Base-by-base conservation (phyloP, 2,113 vertebrate species). In the Corvus hawaiiensis region DNA sequence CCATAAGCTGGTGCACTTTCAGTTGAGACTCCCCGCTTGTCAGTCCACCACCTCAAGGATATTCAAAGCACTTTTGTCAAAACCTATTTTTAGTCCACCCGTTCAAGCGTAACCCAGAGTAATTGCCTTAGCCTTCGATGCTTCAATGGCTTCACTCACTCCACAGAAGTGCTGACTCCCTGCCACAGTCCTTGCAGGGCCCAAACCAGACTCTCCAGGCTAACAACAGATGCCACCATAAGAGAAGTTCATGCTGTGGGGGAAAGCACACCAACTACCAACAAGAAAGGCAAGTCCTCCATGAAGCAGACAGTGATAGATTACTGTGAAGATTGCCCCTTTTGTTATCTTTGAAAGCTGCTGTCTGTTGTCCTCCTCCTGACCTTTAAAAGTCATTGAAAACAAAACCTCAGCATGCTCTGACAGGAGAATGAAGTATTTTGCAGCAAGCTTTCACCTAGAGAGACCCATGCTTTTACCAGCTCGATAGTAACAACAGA, bases 381-480 rank as follows among this genome's bases (percentile, higher is more conserved):
- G 81, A 94, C 78, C 86, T 95, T 94, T 89, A 89, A 77, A 93
- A 80, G 74, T 67, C 72, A 92, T 87, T 87, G 91, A 92, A 76
- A 91, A 75, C 43, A 78, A 94, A 88, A 90, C 43, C 61, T 52
- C 37, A 71, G 26, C 4, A 7, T 30, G 51, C 43, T 81, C 37
- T 76, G 68, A 61, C 46, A 90, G 66, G 28, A 82, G 49, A 66
- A 58, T 2, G 44, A 88, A 76, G 35, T 52, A 67, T 74, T 74
- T 63, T 88, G 61, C 67, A 64, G 52, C 48, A 71, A 80, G 58
- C 44, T 94, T 87, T 56, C 3, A 17, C 39, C 67, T 74, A 64
- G 48, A 81, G 52, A 81, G 52, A 56, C 30, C 13, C 11, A 41
- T 11, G 52, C n/a, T 84, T 94, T 61, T 81, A 83, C 11, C 54